Base-by-base conservation (phyloP, 1,140 invertebrate genomes). In the Bombus sylvicola region DNA sequence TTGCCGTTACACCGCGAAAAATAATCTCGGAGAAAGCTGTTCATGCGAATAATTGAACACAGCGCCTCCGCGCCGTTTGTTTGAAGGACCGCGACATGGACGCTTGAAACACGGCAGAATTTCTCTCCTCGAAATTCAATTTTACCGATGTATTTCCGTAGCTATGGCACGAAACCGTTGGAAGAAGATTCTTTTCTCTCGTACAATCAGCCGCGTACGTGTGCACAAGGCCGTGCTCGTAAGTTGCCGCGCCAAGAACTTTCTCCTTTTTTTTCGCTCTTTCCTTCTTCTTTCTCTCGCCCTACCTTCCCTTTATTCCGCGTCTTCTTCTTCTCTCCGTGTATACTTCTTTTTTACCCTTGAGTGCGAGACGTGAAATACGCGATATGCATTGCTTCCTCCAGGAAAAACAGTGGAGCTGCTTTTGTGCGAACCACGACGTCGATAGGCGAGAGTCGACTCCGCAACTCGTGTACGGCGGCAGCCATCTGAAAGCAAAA, bases 401-500 rank as follows among this genome's bases (percentile, higher is more conserved):
- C 0, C 18, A 47, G 43, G 69, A 79, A 62, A 75, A 84, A 87
- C 82, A 79, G 76, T 69, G 76, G 47, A 37, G 34, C 81, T 22
- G 83, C 83, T 81, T 88, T 85, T 86, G 83, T 74, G 41, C 53
- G 77, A 80, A 66, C 37, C 79, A 81, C 41, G 86, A 64, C 47
- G 78, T 77, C 41, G 72, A 22, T 4, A 59, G 74, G 57, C 68
- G 75, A 43, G 59, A 74, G 62, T 72, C 74, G 25, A 69, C 39
- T 34, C n/a, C 64, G 66, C 41, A 43, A 73, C 81, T 84, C 73
- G 86, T 77, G 73, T 83, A 57, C 41, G 59, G 81, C 69, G 66
- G 86, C 88, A 79, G 87, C 88, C 90, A 87, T 89, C 74, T 71
- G 86, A 86, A 90, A 81, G 88, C 86, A 90, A 92, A 92, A 92